phyloP scores from a whole-genome alignment of 2,797 vertebrate genomes.

The Vireo griseus region DNA sequence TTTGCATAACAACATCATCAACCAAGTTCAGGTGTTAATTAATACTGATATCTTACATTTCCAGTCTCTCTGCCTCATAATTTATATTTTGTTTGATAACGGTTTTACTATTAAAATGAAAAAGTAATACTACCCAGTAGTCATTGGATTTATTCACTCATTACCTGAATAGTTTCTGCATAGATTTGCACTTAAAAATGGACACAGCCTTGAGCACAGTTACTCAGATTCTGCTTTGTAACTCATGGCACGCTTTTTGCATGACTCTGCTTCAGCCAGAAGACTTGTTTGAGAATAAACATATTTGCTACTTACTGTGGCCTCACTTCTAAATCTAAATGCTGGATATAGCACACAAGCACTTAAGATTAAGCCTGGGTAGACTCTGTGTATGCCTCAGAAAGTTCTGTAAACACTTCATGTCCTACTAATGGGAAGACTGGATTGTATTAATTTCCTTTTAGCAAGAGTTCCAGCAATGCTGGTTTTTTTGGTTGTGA shows the following conservation, averaged over 20 bases:
- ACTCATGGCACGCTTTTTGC: neutral
- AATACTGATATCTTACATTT: neutral
- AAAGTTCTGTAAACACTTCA: neutral
- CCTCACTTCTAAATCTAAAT: neutral
- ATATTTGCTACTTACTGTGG: neutral
- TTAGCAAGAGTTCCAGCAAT: neutral
- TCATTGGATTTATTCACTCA: neutral
- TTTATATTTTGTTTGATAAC: neutral
- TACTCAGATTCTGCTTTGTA: neutral
- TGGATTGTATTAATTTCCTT: neutral
- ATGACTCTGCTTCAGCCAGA: neutral
- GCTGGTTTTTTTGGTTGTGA: neutral
- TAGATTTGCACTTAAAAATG: neutral
- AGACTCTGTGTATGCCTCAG: neutral
- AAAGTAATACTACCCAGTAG: neutral
- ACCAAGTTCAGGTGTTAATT: neutral
- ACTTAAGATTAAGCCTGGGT: neutral
- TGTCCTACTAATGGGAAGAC: neutral
- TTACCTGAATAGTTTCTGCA: neutral
- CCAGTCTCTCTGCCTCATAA: neutral
- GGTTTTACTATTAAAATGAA: neutral
- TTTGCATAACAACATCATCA: neutral
- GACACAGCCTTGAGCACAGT: neutral
- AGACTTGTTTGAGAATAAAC: neutral
- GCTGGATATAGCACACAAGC: neutral